Evolutionary conservation across 2,797 vertebrate genomes (phyloP), one percentile per base, ranked within the genome.

Genomic region (Tapirus indicus): DNA sequence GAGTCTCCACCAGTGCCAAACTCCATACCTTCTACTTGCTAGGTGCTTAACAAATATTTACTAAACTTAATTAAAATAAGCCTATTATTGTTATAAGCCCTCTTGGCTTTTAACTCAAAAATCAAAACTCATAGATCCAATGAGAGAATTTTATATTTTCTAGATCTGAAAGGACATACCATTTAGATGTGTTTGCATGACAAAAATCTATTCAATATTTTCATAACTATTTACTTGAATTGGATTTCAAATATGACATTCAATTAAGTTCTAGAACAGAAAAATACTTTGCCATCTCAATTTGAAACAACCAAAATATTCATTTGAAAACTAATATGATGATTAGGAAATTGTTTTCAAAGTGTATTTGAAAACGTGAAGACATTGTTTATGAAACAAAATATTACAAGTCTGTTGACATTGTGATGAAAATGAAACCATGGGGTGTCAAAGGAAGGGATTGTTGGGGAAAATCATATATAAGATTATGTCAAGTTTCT

Each of bases 221-320:
- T 95, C 18, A 77, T 41, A 93, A n/a, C 32, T 88, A 56, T 83
- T 93, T 77, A 77, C 60, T 83, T 92, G 47, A 71, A 84, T 83
- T 94, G 52, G 25, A n/a, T 69, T 78, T 87, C 12, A 91, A 52
- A 58, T 78, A 88, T 84, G 83, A 66, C 17, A 78, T 44, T 80
- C 62, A 56, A 27, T 80, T 74, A 86, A 17, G 16, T 44, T 93
- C 44, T 83, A 78, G 58, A 71, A 80, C 6, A 79, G 64, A 85
- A 88, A 83, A 95, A 35, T 14, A 13, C 21, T 52, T 17, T 29
- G 32, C 18, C 27, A 87, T 91, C 88, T 83, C 20, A 82, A 69
- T 35, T 75, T 87, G 72, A 87, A 97, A 17, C 21, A 88, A 86
- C 14, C 23, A 66, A 58, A 91, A 38, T 83, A 62, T 25, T 93